These are phyloP conservation scores for Strix uralensis DNA, from an alignment of 2,113 vertebrate genomes.

Conservation along the genomic window DNA sequence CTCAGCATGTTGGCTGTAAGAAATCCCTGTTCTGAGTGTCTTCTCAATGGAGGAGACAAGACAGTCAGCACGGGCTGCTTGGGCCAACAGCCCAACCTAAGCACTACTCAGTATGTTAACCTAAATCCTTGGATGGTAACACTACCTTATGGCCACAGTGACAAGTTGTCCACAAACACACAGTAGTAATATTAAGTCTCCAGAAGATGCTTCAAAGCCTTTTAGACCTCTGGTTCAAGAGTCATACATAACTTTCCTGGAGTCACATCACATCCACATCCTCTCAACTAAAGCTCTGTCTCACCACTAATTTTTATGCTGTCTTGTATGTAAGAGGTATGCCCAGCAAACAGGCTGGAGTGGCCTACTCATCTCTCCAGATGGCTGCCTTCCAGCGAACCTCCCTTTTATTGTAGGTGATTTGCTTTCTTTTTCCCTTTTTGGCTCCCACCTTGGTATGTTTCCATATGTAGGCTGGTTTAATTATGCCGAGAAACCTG, in stretches of 20 bases:
- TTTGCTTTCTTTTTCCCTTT: not conserved
- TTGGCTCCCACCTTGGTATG: not conserved
- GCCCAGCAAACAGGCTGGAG: not conserved
- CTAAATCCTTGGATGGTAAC: not conserved
- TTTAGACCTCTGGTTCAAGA: not conserved
- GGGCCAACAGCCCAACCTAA: not conserved
- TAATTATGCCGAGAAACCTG: not conserved
- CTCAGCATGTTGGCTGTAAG: accelerated
- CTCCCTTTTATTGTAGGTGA: not conserved
- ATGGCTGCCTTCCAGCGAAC: not conserved
- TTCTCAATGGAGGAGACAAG: not conserved
- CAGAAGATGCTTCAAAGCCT: not conserved
- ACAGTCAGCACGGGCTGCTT: not conserved
- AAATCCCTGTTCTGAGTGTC: not conserved
- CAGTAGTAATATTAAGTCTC: not conserved
- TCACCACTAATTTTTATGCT: not conserved
- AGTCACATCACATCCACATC: not conserved
- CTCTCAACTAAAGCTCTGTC: not conserved
- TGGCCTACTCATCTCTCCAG: not conserved
- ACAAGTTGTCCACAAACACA: not conserved
- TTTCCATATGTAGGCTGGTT: not conserved
- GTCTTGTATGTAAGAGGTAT: not conserved
- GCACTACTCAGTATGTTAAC: not conserved
- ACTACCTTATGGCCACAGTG: not conserved
- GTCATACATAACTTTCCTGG: not conserved